phyloP scores from a whole-genome alignment of 2,113 vertebrate species.

The Dicaeum eximium region DNA sequence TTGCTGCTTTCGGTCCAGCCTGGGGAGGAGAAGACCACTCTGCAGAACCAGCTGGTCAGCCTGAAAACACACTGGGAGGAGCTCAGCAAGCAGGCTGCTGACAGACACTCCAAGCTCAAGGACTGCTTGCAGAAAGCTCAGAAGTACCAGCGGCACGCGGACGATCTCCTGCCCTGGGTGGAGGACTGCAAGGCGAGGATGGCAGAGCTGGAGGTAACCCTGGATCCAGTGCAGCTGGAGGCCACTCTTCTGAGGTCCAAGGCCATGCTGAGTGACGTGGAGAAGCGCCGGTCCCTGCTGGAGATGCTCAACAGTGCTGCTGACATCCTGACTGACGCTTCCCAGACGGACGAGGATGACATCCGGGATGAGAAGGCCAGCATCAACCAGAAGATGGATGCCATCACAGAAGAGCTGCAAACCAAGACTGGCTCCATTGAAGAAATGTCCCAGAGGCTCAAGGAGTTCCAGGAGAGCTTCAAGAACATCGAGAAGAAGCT shows the following conservation, averaged over 20 bases:
- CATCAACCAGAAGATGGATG: slow-evolving; percentile 86
- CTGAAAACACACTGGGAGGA: slow-evolving; percentile 90
- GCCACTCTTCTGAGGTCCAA: slow-evolving; percentile 82
- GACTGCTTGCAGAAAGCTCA: slow-evolving; percentile 86
- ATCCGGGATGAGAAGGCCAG: slow-evolving; percentile 90
- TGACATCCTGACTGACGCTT: slow-evolving; percentile 88
- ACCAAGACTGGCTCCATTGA: slow-evolving; percentile 83
- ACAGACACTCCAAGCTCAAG: slow-evolving; percentile 80
- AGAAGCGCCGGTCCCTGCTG: slow-evolving; percentile 84
- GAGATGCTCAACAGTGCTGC: slow-evolving; percentile 88
- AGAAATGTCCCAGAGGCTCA: slow-evolving; percentile 89
- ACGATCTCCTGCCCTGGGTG: slow-evolving; percentile 87
- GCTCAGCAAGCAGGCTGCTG: slow-evolving; percentile 77
- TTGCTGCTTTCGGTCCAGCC: slow-evolving; percentile 84
- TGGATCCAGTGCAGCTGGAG: slow-evolving; percentile 84
- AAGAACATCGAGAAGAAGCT: slow-evolving; percentile 91
- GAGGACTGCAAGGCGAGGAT: slow-evolving; percentile 81
- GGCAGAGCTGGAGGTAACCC: slow-evolving; percentile 76
- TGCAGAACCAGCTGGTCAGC: slow-evolving; percentile 82
- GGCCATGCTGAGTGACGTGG: slow-evolving; percentile 83
- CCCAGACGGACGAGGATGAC: slow-evolving; percentile 86
- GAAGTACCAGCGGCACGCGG: slow-evolving; percentile 82
- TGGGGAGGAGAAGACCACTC: slow-evolving; percentile 81
- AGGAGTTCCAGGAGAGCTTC: slow-evolving; percentile 92
- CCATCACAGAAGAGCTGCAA: slow-evolving; percentile 84